Conservation (phyloP, 2,888 invertebrate genomes). For the Callimorpha dominula region DNA sequence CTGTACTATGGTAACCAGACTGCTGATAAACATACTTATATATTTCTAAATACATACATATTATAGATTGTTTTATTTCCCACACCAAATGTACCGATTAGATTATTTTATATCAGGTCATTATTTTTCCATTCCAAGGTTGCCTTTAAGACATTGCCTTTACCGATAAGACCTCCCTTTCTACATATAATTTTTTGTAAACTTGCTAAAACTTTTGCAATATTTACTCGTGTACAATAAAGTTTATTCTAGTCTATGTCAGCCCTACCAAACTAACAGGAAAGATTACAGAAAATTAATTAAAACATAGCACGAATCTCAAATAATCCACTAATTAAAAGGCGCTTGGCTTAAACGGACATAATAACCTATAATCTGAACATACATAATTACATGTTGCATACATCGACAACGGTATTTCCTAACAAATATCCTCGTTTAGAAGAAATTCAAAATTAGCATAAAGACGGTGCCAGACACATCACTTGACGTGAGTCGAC, state of each 20-base stretch:
- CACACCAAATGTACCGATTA: no score
- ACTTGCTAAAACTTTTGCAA: no score
- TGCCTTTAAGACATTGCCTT: no score
- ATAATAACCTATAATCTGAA: slow-evolving; percentile 44
- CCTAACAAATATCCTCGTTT: slow-evolving; percentile 50
- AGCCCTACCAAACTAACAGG: background rate
- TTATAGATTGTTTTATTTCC: no score
- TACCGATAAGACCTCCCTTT: no score
- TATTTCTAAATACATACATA: no score
- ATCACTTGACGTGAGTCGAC: slow-evolving; percentile 49
- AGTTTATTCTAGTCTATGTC: background rate
- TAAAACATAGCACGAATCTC: slow-evolving; percentile 27
- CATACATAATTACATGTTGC: slow-evolving; percentile 42
- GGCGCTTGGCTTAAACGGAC: slow-evolving; percentile 38
- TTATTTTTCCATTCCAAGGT: no score
- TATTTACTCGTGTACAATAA: background rate
- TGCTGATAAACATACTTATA: no score
- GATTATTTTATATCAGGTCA: no score
- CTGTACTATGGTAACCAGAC: no score
- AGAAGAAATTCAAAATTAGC: slow-evolving; percentile 67
- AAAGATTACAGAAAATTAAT: background rate
- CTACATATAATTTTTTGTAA: background rate
- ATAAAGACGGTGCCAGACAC: slow-evolving; percentile 57
- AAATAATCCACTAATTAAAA: slow-evolving; percentile 42
- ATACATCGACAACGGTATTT: slow-evolving; percentile 52